Evolutionary conservation across 2,888 invertebrate species (phyloP), one percentile per base, ranked within the genome.

Genomic region (Eupithecia abbreviata): DNA sequence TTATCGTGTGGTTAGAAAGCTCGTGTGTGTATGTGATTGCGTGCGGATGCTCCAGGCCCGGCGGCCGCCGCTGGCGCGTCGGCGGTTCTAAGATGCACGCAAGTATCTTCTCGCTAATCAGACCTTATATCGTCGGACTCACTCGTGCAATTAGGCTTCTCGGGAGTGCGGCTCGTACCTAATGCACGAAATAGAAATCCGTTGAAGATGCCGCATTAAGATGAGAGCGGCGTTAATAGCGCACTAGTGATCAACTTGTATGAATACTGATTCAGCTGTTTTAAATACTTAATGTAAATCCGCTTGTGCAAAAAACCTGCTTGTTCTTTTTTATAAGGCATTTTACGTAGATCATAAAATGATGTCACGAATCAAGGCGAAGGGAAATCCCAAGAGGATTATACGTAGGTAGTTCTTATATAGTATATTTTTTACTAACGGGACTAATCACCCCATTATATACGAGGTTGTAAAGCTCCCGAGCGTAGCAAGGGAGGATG

Each of bases 101-200:
- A 88, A 91, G 82, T 85, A 87, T 90, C 90, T 92, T 93, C 92
- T 86, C 84, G 90, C 91, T 93, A 93, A 93, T 93, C 92, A 87
- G 85, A 80, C 84, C 84, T 87, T 84, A 89, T 90, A 93, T 92
- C 91, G 88, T 86, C 88, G 86, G 87, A 86, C 88, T 87, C 86
- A 87, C 88, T 88, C 79, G 82, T 85, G 88, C 90, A 93, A 92
- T 93, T 92, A 93, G 89, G 87, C 85, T 92, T 92, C 90, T 90
- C 87, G 86, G 90, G 91, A 93, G 90, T 87, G 85, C 87, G 3
- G 43, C 42, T 30, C 58, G 66, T 47, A 82, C 83, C 86, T 87
- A 87, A 87, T 87, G 73, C 86, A 85, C 83, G 82, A 74, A 75
- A 73, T 68, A 75, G 74, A 74, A 65, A 77, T 73, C 75, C 74